Evolutionary conservation across 2,113 vertebrate species (phyloP), one percentile per base, ranked within the genome.

Genomic region (Sciurus niger): DNA sequence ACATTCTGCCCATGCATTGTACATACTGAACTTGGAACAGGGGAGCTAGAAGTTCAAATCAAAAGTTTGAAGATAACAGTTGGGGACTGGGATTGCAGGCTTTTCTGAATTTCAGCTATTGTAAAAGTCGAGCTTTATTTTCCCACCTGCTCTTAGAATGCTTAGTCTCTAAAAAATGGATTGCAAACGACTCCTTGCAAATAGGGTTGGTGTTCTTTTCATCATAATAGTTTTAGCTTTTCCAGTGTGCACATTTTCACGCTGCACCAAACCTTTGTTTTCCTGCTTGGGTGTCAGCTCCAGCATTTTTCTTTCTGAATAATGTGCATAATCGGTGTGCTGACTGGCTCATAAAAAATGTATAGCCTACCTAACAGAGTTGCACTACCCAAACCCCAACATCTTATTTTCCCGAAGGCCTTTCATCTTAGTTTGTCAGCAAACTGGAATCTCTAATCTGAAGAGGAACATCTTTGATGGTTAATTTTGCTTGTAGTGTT

Each of bases 291-390:
- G 32, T 98, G 97, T 97, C 95, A 97, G 96, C 46, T 48, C 93
- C 60, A 95, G 96, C 98, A 96, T 98, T 98, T 98, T 98, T 98
- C 98, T 99, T 98, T 97, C 98, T 98, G 98, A 99, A 95, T 98
- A 98, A 99, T 99, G 97, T 98, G 97, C 95, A 97, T 97, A 97
- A 98, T 98, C 88, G 80, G 96, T 96, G 95, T 96, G 95, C 97
- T 98, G 98, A 97, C 98, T 98, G 97, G 96, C 97, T 97, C 97
- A 97, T 98, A 98, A 98, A 98, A 98, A 97, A 98, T 96, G 77
- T 90, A 72, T 73, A 98, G 79, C 92, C 97, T 93, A 77, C 96
- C 96, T 96, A 97, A 96, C 87, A 96, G 97, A 98, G 96, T 80
- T 93, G 95, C 89, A 30, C 72, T 95, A 95, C 93, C 92, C 92